Evolutionary conservation across 2,797 vertebrate species (phyloP).

Genomic region (Labeo calbasu): DNA sequence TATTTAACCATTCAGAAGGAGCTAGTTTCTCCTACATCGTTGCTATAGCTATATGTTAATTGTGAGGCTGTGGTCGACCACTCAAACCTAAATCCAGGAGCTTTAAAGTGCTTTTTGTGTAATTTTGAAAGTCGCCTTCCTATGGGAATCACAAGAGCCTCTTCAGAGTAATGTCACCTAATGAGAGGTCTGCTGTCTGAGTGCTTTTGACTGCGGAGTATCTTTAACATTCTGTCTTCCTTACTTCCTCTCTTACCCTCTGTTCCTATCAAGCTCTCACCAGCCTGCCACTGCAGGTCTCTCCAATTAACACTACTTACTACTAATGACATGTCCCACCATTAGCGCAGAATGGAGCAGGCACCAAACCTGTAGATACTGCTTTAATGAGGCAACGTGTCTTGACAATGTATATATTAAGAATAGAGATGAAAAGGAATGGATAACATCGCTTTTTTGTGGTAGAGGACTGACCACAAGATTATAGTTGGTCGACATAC

Average conservation of each 20-base stretch:
- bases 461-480: neutral
- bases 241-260: constrained; percentile 32
- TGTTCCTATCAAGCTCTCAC: constrained; percentile 34
- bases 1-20: constrained; percentile 31
- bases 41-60: constrained; percentile 63
- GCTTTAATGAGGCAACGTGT: constrained; percentile 12
- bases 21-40: neutral
- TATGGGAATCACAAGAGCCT: constrained; percentile 48
- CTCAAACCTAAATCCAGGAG: constrained; percentile 48
- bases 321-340: constrained; percentile 40
- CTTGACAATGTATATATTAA: constrained; percentile 1
- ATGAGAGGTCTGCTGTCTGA: constrained; percentile 46
- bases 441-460: neutral
- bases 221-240: constrained; percentile 18
- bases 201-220: constrained; percentile 13
- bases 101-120: constrained; percentile 56
- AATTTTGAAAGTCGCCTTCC: constrained; percentile 40
- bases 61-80: constrained; percentile 52
- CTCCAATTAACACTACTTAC: constrained; percentile 57
- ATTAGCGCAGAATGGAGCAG: neutral
- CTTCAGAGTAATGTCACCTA: constrained; percentile 55
- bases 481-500: neutral
- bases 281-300: constrained; percentile 32
- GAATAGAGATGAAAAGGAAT: neutral
- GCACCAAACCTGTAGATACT: neutral